phyloP scores from a whole-genome alignment of 2,797 vertebrate genomes.

The Nasua narica region DNA sequence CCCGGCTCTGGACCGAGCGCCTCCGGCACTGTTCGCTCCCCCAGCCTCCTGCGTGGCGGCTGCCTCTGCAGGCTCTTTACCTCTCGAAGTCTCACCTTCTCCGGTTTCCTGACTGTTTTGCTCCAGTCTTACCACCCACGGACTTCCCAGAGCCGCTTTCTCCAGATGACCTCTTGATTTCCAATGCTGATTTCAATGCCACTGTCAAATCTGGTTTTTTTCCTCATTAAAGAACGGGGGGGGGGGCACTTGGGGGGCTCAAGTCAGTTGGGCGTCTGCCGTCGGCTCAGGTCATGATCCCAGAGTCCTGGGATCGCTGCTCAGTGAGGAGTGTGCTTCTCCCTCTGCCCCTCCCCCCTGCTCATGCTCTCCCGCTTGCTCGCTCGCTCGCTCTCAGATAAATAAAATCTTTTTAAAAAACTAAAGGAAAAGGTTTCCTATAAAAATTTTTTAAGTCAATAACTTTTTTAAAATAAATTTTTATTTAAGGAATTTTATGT shows the following conservation, averaged over 20 bases:
- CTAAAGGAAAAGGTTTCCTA: too few relatives aligned
- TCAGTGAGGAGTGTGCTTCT: background rate
- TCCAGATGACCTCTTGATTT: background rate
- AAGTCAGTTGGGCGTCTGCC: rapidly evolving
- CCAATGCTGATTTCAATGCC: background rate
- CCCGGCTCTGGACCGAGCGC: background rate
- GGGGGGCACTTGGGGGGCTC: background rate
- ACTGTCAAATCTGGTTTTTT: background rate
- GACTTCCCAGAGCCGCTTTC: background rate
- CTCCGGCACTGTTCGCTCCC: too few relatives aligned
- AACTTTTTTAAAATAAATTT: background rate
- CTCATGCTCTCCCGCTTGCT: too few relatives aligned
- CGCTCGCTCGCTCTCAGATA: background rate
- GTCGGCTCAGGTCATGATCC: background rate
- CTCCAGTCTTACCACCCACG: background rate
- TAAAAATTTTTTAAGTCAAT: background rate
- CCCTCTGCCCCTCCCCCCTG: background rate
- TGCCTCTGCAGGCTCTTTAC: background rate
- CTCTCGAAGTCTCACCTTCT: background rate
- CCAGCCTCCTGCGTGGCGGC: background rate
- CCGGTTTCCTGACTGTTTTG: background rate
- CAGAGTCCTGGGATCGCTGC: background rate
- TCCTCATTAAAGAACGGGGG: background rate
- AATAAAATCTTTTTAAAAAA: background rate
- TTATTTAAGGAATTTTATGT: background rate